Evolutionary conservation across 2,888 invertebrate species (phyloP), one percentile per base, ranked within the genome.

Genomic region (Euplagia quadripunctaria): DNA sequence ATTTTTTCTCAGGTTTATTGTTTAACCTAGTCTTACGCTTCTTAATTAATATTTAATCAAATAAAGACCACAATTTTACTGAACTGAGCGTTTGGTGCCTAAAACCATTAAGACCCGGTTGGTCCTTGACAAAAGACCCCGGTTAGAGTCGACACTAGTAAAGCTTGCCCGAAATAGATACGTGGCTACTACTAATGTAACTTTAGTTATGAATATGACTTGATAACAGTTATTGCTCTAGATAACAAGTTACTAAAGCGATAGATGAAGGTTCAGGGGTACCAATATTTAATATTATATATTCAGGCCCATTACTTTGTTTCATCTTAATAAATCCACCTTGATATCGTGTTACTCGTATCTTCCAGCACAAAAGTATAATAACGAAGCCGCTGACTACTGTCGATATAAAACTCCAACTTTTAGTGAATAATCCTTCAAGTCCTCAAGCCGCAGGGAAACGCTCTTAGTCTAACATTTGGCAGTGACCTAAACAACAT

Each of bases 401-500:
- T 12, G 8, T 58, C 20, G 31, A 61, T 61, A 31, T 31, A 20
- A 31, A 61, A 14, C 61, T 31, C 14, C 14, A 1, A 12, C 5
- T 14, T 14, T 31, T 6, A 16, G 16, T 31, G 31, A 51, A 31
- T 9, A 55, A 20, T 52, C n/a, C 52, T 55, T 42, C 4, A 17
- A 68, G 46, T 42, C 43, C 17, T 41, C 61, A 55, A 75, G 66
- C 75, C 75, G 72, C 69, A 66, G 61, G 64, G 64, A n/a, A 66
- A 41, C 71, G 16, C 17, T 52, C 72, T 75, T 66, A 72, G 52
- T 67, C 69, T 75, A 69, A 75, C 75, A 67, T 75, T 75, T 75
- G 75, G 75, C 75, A 75, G 72, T 72, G 70, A 72, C 68, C 63
- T 43, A 42, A 55, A 55, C 75, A 68, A 68, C 67, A 72, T 72